These are phyloP conservation scores for Phyllotreta cruciferae DNA, from an alignment of 2,888 invertebrate genomes.

Conservation along the genomic window DNA sequence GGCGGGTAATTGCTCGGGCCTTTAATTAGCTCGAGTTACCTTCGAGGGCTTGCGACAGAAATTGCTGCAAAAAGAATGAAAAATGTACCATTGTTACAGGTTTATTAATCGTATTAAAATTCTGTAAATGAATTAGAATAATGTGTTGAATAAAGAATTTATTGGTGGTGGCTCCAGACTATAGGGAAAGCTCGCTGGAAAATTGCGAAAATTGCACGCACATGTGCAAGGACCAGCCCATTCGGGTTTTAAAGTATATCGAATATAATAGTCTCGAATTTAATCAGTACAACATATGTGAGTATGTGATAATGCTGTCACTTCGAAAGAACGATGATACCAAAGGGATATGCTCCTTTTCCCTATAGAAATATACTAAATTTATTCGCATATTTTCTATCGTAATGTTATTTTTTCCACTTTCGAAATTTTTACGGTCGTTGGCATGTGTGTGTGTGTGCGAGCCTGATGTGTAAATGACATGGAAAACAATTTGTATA, in stretches of 20 bases:
- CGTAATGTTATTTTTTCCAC: slow-evolving; percentile 52
- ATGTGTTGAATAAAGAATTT: slow-evolving; percentile 32
- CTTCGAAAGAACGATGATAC: slow-evolving; percentile 60
- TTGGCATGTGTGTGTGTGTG: slow-evolving; percentile 35
- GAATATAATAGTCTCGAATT: slow-evolving; percentile 57
- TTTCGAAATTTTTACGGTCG: slow-evolving; percentile 35
- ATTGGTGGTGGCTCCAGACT: not conserved
- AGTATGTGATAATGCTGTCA: slow-evolving; percentile 60
- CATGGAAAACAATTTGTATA: slow-evolving; percentile 31
- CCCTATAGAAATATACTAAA: slow-evolving; percentile 58
- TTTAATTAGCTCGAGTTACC: too few relatives aligned
- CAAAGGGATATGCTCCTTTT: slow-evolving; percentile 55
- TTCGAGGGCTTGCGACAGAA: not conserved
- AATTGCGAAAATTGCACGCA: slow-evolving; percentile 55
- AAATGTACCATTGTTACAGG: too few relatives aligned
- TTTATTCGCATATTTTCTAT: slow-evolving; percentile 54
- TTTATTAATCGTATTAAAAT: too few relatives aligned
- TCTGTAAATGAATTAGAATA: too few relatives aligned
- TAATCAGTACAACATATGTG: slow-evolving; percentile 58
- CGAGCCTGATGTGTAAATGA: too few relatives aligned
- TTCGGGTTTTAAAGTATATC: slow-evolving; percentile 53
- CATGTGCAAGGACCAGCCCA: slow-evolving; percentile 49
- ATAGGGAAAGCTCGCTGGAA: slow-evolving; percentile 27
- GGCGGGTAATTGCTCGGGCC: too few relatives aligned
- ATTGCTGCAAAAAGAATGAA: slow-evolving; percentile 8